Evolutionary conservation across 2,113 vertebrate species (phyloP).

Genomic region (Elanoides forficatus): DNA sequence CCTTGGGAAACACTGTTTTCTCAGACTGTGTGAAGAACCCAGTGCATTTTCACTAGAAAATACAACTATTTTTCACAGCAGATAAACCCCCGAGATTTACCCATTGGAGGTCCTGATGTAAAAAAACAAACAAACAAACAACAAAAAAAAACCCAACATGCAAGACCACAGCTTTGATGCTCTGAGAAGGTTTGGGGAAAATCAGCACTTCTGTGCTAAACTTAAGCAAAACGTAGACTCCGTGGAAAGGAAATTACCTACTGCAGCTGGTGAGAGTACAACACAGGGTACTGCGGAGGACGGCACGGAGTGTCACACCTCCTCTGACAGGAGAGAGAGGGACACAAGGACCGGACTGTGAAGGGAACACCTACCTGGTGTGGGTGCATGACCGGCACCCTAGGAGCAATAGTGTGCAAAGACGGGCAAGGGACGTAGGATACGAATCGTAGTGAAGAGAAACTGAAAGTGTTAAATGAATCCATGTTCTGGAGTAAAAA

Average conservation of each 20-base stretch:
- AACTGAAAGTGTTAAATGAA: background rate
- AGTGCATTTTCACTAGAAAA: background rate
- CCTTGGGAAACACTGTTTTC: conserved; percentile 42
- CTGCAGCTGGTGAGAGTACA: background rate
- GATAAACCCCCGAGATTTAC: background rate
- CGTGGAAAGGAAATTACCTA: background rate
- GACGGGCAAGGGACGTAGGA: background rate
- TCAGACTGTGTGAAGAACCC: background rate
- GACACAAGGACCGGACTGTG: background rate
- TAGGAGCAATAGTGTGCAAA: background rate
- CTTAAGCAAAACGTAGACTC: background rate
- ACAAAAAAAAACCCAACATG: background rate
- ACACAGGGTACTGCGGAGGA: no score
- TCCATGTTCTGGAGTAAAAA: background rate
- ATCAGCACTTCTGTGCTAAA: background rate
- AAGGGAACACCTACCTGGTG: background rate
- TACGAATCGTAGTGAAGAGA: background rate
- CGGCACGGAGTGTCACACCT: background rate
- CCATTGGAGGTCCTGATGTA: background rate
- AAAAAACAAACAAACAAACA: background rate
- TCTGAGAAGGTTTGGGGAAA: background rate
- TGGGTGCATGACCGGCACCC: background rate
- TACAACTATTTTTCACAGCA: background rate
- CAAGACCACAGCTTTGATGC: background rate
- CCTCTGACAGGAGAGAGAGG: background rate